Evolutionary conservation across 2,888 invertebrate genomes (phyloP).

Genomic region (Leucozona laternaria): DNA sequence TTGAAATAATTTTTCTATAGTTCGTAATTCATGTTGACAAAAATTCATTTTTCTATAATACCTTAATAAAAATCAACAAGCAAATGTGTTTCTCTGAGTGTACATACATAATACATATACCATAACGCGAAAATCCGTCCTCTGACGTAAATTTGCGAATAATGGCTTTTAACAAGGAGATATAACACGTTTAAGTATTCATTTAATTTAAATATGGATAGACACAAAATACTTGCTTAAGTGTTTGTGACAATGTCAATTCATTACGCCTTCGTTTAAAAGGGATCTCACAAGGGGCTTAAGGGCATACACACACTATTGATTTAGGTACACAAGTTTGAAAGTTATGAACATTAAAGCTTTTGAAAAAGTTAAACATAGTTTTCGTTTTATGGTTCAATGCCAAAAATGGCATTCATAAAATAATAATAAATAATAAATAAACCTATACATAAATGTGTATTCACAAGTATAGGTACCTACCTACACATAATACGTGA

Average conservation of each 20-base stretch:
- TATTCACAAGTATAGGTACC: no score
- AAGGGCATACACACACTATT: not conserved
- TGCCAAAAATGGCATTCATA: not conserved
- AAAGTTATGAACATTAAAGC: not conserved
- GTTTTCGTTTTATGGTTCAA: not conserved
- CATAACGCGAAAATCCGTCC: not conserved
- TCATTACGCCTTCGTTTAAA: slow-evolving; percentile 8
- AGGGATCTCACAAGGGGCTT: not conserved
- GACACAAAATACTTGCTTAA: slow-evolving; percentile 20
- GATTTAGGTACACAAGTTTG: not conserved
- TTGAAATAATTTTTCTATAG: no score
- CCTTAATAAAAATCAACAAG: no score
- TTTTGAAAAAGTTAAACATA: not conserved
- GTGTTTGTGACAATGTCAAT: slow-evolving; percentile 22
- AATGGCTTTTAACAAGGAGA: slow-evolving; percentile 38
- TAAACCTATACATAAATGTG: no score
- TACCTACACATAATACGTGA: no score
- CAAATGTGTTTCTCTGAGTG: not conserved
- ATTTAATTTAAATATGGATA: slow-evolving; percentile 43
- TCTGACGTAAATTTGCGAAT: slow-evolving; percentile 65
- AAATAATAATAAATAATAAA: no score
- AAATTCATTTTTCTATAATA: no score
- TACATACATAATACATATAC: no score
- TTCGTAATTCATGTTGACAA: no score
- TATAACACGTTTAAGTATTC: slow-evolving; percentile 52